Evolutionary conservation across 2,888 invertebrate species (phyloP).

Genomic region (Dyspetes luteomarginatus): DNA sequence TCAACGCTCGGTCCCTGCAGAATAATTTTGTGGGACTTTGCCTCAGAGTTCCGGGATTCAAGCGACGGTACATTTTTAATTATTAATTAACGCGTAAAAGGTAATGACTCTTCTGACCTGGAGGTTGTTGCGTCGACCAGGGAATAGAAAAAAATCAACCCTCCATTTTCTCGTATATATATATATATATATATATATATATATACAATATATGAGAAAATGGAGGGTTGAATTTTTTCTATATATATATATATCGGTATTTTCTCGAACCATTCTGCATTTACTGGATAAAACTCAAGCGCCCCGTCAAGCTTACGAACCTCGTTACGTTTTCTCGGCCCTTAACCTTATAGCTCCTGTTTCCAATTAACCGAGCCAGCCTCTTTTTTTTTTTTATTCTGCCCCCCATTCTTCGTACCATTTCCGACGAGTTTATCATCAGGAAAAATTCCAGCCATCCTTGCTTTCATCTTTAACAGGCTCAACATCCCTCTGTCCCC

Average conservation of each 20-base stretch:
- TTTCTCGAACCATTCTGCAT: conserved; percentile 25
- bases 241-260: neutral
- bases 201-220: no score
- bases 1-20: neutral
- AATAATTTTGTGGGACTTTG: neutral
- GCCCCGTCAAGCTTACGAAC: conserved; percentile 1
- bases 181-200: no score
- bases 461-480: conserved; percentile 22
- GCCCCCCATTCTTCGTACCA: conserved; percentile 39
- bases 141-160: conserved; percentile 1
- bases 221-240: no score
- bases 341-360: conserved; percentile 60
- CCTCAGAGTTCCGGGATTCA: neutral
- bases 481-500: neutral
- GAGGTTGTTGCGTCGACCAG: conserved; percentile 52
- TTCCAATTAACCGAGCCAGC: conserved; percentile 65
- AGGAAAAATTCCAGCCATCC: neutral
- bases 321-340: conserved; percentile 63
- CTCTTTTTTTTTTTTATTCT: conserved; percentile 29
- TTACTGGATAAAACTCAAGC: conserved; percentile 55
- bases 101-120: conserved; percentile 64
- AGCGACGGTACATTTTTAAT: conserved; percentile 69
- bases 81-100: conserved; percentile 70
- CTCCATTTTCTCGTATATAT: neutral
- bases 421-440: conserved; percentile 27